Evolutionary conservation across 2,113 vertebrate genomes (phyloP).

Genomic region (Setophaga petechia): DNA sequence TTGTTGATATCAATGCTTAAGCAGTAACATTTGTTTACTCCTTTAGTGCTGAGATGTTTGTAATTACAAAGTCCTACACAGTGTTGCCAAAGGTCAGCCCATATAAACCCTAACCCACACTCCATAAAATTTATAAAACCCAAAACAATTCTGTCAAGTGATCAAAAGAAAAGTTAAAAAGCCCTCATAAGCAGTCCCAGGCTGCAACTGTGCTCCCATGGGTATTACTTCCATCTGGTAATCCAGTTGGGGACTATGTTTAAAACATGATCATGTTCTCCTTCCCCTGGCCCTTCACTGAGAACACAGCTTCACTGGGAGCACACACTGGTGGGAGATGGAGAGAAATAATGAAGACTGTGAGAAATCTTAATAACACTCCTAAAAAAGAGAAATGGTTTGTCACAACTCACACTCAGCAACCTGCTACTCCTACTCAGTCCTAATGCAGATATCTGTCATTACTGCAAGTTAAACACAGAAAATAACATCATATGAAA

Average conservation of each 20-base stretch:
- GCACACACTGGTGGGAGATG: neutral
- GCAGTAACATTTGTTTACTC: neutral
- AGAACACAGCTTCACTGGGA: neutral
- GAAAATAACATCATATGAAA: neutral
- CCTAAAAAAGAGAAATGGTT: neutral
- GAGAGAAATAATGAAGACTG: neutral
- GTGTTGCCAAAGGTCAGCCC: neutral
- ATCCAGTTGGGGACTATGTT: neutral
- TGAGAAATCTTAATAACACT: neutral
- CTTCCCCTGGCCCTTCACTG: neutral
- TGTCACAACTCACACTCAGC: neutral
- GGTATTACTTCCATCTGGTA: neutral
- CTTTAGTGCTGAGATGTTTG: neutral
- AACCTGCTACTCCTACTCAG: neutral
- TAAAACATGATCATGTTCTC: neutral
- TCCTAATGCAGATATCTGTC: neutral
- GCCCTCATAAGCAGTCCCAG: neutral
- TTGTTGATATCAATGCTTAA: neutral
- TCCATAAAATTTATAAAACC: neutral
- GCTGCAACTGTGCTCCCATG: neutral
- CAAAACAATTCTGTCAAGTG: neutral
- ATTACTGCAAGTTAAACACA: neutral
- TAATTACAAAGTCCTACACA: neutral
- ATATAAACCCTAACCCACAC: neutral
- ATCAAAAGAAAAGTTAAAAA: neutral